Conservation (phyloP, 2,888 invertebrate species). For the Sesamia inferens region DNA sequence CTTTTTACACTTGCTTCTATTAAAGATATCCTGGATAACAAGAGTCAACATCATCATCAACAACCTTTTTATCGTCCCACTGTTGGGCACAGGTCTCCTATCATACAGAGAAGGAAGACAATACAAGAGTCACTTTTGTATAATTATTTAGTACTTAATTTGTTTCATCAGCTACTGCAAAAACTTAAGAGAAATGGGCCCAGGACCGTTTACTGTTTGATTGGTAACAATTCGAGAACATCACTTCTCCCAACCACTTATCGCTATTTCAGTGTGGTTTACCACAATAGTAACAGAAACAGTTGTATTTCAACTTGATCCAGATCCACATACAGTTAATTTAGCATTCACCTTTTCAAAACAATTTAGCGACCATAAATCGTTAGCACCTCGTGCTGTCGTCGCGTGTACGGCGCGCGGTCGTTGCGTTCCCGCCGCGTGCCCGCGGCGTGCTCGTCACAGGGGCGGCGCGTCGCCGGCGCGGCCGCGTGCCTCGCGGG, state of each 20-base stretch:
- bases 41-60: no score
- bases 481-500: constrained; percentile 61
- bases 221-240: constrained; percentile 17
- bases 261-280: constrained; percentile 39
- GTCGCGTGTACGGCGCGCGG: constrained; percentile 70
- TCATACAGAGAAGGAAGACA: no score
- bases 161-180: background rate
- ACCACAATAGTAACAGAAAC: constrained; percentile 53
- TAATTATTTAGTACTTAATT: background rate
- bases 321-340: constrained; percentile 63
- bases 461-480: constrained; percentile 52
- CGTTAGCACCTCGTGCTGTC: constrained; percentile 77
- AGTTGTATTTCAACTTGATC: constrained; percentile 62
- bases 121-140: background rate
- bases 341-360: constrained; percentile 82
- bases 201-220: constrained; percentile 15
- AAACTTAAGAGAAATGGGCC: background rate
- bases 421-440: constrained; percentile 65
- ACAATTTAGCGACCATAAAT: constrained; percentile 82
- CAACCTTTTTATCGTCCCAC: no score
- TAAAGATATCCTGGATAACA: no score
- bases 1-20: background rate
- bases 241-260: constrained; percentile 2
- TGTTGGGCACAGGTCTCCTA: no score
- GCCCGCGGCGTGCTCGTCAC: constrained; percentile 54